These are phyloP conservation scores for Nycteola revayana DNA, from an alignment of 2,888 invertebrate species.

Conservation along the genomic window DNA sequence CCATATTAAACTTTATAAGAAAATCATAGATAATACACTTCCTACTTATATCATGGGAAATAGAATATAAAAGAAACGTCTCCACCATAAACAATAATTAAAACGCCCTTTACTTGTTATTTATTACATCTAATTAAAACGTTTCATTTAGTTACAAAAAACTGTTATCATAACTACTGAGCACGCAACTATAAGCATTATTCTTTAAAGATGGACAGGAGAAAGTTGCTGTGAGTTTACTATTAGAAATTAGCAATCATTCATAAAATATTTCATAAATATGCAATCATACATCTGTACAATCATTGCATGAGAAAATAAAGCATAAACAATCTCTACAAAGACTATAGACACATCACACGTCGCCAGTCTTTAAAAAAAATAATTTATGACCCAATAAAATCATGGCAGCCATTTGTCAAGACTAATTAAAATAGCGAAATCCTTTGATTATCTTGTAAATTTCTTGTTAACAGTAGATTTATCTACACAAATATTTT, in stretches of 20 bases:
- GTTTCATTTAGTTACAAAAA: background rate
- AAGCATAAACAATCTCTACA: slow-evolving; percentile 11
- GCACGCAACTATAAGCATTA: slow-evolving; percentile 19
- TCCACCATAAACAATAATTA: too few species aligned
- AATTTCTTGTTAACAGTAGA: too few species aligned
- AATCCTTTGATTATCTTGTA: slow-evolving; percentile 16
- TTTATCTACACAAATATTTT: too few species aligned
- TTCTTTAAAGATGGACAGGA: slow-evolving; percentile 20
- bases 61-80: too few species aligned
- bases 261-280: slow-evolving; percentile 25
- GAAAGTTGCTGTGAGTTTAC: slow-evolving; percentile 25
- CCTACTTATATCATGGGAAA: slow-evolving; percentile 1
- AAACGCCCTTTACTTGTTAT: too few species aligned
- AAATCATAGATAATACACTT: too few species aligned
- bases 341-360: too few species aligned
- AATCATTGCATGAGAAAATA: slow-evolving; percentile 17
- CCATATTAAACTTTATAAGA: too few species aligned
- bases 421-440: too few species aligned
- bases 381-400: slow-evolving; percentile 1
- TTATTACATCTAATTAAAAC: too few species aligned
- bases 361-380: too few species aligned
- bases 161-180: slow-evolving; percentile 3
- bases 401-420: slow-evolving; percentile 17
- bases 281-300: slow-evolving; percentile 21
- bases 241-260: slow-evolving; percentile 32